A percentile compares a stretch with the other conserved stretches of the same genome.
Conservation (phyloP, 2,888 invertebrate species). For the Cerastis leucographa region DNA sequence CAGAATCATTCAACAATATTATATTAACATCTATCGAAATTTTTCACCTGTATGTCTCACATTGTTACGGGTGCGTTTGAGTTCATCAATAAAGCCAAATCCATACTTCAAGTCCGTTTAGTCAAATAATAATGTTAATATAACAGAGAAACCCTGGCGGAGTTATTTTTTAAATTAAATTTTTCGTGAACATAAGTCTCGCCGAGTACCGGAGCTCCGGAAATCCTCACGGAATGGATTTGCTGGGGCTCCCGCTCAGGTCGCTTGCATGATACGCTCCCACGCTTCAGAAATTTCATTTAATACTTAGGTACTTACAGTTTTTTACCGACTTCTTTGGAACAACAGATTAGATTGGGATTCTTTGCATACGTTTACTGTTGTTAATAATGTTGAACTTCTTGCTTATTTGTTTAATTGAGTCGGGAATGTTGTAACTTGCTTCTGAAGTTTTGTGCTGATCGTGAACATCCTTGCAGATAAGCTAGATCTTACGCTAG, state of each 20-base stretch:
- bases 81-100: constrained; percentile 8
- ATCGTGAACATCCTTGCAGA: too few species aligned
- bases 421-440: not conserved
- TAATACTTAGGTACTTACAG: constrained; percentile 55
- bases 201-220: constrained; percentile 64
- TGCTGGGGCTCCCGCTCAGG: constrained; percentile 58
- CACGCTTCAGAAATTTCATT: constrained; percentile 71
- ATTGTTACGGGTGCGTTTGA: not conserved
- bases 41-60: not conserved
- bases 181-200: constrained; percentile 76
- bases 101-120: constrained; percentile 25
- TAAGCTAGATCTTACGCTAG: not conserved
- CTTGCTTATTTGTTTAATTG: not conserved
- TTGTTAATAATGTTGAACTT: not conserved
- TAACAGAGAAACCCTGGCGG: constrained; percentile 27
- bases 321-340: constrained; percentile 50
- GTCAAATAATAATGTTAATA: constrained; percentile 24
- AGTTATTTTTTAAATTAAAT: constrained; percentile 81
- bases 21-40: not conserved
- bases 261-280: constrained; percentile 57
- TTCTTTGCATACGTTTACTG: constrained; percentile 34
- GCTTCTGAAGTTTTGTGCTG: not conserved
- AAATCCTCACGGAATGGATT: constrained; percentile 73
- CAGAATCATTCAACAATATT: too few species aligned
- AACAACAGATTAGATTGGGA: constrained; percentile 33